Percentiles rank a stretch among this genome's conserved stretches.
These are phyloP conservation scores for Synergus japonicus DNA, from an alignment of 2,888 invertebrate genomes.

Conservation along the genomic window DNA sequence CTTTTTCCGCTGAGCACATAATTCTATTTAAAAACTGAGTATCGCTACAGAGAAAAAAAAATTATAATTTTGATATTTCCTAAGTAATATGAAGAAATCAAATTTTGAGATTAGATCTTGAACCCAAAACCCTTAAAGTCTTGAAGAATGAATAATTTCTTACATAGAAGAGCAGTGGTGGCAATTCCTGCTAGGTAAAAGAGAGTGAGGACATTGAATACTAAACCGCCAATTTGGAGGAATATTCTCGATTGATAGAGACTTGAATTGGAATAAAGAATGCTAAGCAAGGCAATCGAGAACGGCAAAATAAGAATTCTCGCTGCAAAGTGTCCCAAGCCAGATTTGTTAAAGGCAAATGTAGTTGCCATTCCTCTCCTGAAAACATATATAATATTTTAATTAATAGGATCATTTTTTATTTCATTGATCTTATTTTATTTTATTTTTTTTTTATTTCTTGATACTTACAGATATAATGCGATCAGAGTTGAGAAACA, in stretches of 20 bases:
- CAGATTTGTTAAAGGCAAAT: constrained; percentile 87
- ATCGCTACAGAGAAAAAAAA: too few relatives aligned
- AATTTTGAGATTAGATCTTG: constrained; percentile 38
- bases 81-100: too few relatives aligned
- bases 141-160: constrained; percentile 48
- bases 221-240: constrained; percentile 71
- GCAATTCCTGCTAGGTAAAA: constrained; percentile 83
- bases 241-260: constrained; percentile 72
- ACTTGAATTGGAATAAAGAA: constrained; percentile 72
- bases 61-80: too few relatives aligned
- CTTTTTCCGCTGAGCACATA: too few relatives aligned
- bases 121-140: too few relatives aligned
- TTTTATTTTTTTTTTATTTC: not conserved
- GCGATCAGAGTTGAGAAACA: constrained; percentile 73
- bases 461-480: constrained; percentile 67
- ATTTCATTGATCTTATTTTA: too few relatives aligned
- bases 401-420: not conserved
- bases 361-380: constrained; percentile 89
- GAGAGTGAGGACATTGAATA: constrained; percentile 87
- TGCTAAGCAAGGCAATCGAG: constrained; percentile 73
- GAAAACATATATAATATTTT: constrained; percentile 65
- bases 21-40: too few relatives aligned
- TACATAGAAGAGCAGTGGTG: constrained; percentile 72
- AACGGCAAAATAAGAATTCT: constrained; percentile 87
- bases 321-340: constrained; percentile 87